Base-by-base conservation (phyloP, 2,797 vertebrate species). In the Ceryle rudis region DNA sequence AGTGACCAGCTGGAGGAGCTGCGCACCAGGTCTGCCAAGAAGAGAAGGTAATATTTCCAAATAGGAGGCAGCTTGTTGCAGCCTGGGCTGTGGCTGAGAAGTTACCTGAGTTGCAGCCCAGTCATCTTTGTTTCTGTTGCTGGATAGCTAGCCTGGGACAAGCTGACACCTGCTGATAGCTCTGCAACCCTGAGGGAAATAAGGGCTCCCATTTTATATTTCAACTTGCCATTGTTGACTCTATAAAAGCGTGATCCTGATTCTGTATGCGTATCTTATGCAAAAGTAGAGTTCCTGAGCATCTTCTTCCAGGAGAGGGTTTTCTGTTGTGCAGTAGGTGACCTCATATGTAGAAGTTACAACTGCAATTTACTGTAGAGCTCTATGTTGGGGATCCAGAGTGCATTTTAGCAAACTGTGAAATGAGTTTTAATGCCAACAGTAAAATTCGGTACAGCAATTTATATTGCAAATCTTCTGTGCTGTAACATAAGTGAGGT, bases 11-110 rank as follows among this genome's bases (percentile, higher is more conserved):
- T 99, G 86, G 98, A 99, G 94, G 98, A 99, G 44, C 98, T 99
- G 57, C 98, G 99, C 25, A 98, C 97, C 86, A 98, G 99, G 57
- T 99, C 99, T 25, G 98, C 98, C 66, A 98, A 94, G 91, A 99
- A 99, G 90, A 99, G 98, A 95, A 99, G 98, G 99, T 99, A 86
- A 26, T 52, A 13, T 23, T 49, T 73, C 33, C 66, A 39, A 55
- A 62, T 10, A 26, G 49, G 21, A 64, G 31, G 10, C 26, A 65
- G 16, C 14, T 52, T 88, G 8, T 18, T 71, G 52, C 66, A 6
- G 62, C n/a, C 20, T 61, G 4, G 14, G 9, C 49, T 58, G 41
- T 47, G 54, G 13, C 17, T 64, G 52, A 71, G 61, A 51, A 20
- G 9, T 25, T 28, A 1, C 6, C 52, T 81, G 21, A 65, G n/a